Conservation (phyloP, 2,888 invertebrate genomes). For the Thera obeliscata region DNA sequence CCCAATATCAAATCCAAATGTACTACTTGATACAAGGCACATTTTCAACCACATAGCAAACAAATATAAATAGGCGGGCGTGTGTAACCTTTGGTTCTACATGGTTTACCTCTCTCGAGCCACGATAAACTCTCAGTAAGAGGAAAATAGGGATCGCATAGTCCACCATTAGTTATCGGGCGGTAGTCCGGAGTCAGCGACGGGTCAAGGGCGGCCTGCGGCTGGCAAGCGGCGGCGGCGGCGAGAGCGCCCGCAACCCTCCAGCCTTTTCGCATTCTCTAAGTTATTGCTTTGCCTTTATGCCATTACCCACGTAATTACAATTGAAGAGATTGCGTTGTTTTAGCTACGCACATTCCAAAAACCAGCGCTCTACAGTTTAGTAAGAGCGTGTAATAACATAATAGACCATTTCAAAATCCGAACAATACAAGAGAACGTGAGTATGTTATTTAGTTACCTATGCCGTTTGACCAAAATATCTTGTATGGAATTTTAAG, state of each 20-base stretch:
- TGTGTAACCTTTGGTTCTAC: constrained; percentile 29
- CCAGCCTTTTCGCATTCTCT: constrained; percentile 53
- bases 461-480: constrained; percentile 9
- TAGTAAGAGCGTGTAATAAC: constrained; percentile 27
- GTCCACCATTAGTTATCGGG: constrained; percentile 45
- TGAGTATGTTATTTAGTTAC: constrained; percentile 11
- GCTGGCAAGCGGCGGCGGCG: constrained; percentile 46
- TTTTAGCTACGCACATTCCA: constrained; percentile 38
- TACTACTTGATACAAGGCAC: too few species aligned
- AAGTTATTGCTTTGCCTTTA: constrained; percentile 53
- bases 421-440: constrained; percentile 16
- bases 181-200: constrained; percentile 53
- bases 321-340: constrained; percentile 36
- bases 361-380: constrained; percentile 24
- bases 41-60: background rate
- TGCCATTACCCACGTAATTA: constrained; percentile 45
- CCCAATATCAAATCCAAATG: background rate
- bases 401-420: constrained; percentile 23
- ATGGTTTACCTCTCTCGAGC: constrained; percentile 22
- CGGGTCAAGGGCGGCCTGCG: constrained; percentile 71
- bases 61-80: constrained; percentile 2
- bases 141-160: constrained; percentile 41
- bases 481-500: constrained; percentile 15
- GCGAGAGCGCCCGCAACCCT: constrained; percentile 42
- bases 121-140: constrained; percentile 30